Base-by-base conservation (phyloP, 2,113 vertebrate species). In the Pandion haliaetus region DNA sequence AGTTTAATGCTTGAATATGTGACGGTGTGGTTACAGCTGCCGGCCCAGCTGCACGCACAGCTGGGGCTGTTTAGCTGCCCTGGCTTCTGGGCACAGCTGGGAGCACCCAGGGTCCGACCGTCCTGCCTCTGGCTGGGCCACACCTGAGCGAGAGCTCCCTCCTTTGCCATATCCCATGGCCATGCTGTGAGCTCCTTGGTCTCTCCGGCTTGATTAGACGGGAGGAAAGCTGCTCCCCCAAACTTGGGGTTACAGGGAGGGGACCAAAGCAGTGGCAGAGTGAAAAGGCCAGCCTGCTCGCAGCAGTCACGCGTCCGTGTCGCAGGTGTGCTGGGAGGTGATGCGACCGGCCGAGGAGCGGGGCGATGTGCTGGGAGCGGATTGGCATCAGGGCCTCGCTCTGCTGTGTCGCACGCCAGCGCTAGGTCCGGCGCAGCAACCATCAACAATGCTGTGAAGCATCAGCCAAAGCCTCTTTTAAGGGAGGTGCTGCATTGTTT, bases 371-470 rank as follows among this genome's bases (percentile, higher is more conserved):
- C 45, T 1, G 0, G 49, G 36, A 49, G 42, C 2, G 1, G 52
- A 2, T 3, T 17, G 45, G 40, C 52, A 6, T 8, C 32, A 3
- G 69, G 36, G 12, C 52, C 50, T 50, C 0, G 6, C 59, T 50
- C 31, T 5, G 14, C 59, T 13, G 44, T 15, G 24, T 47, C 24
- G 4, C 9, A 1, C 3, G 7, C 36, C 16, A 16, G 57, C 2
- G 6, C 66, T 23, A 3, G 7, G 6, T 38, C 21, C 15, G 7
- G n/a, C 1, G 1, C 32, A 8, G 18, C 7, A 6, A 24, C 77
- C 18, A 10, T 14, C 17, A 8, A 3, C 20, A 3, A 6, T 1
- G 6, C 42, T 2, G 1, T 6, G 44, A 38, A 25, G n/a, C 25
- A 13, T 36, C 63, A 69, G 57, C 57, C n/a, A n/a, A 31, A 62